Percentiles rank a stretch among this genome's conserved stretches.
phyloP scores from a whole-genome alignment of 1,140 invertebrate genomes.

The Achatina immaculata region DNA sequence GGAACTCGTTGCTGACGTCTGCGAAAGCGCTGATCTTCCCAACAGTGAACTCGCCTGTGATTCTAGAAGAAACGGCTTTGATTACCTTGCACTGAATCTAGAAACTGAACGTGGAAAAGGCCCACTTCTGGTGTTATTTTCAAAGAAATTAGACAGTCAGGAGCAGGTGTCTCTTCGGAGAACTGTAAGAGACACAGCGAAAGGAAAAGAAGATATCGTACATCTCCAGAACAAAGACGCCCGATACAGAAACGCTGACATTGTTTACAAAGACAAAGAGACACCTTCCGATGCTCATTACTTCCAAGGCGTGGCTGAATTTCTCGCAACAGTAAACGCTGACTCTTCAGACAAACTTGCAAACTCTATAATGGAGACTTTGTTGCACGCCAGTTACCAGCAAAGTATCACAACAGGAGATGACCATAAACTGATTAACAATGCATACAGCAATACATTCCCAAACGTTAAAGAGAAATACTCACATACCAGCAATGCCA shows the following conservation, averaged over 20 bases:
- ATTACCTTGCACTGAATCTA: conserved; percentile 70
- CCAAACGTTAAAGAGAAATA: not conserved
- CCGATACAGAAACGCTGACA: not conserved
- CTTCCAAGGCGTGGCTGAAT: not conserved
- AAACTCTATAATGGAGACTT: not conserved
- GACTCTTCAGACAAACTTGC: not conserved
- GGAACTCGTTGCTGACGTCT: not conserved
- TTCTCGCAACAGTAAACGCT: not conserved
- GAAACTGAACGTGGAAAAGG: conserved; percentile 66
- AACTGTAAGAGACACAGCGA: conserved; percentile 22
- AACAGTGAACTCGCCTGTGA: not conserved
- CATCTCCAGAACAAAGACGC: not conserved
- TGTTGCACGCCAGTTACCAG: not conserved
- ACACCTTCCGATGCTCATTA: not conserved
- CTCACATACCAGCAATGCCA: not conserved
- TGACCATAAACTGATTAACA: not conserved
- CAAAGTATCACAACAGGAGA: not conserved
- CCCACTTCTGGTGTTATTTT: conserved; percentile 61
- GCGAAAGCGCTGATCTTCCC: not conserved
- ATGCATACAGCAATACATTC: not conserved
- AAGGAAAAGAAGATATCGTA: not conserved
- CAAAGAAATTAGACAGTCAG: conserved; percentile 52
- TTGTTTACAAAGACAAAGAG: not conserved
- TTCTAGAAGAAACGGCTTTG: not conserved
- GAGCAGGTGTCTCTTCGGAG: conserved; percentile 53